Conservation (phyloP, 2,797 vertebrate species). For the Epinephelus coioides region DNA sequence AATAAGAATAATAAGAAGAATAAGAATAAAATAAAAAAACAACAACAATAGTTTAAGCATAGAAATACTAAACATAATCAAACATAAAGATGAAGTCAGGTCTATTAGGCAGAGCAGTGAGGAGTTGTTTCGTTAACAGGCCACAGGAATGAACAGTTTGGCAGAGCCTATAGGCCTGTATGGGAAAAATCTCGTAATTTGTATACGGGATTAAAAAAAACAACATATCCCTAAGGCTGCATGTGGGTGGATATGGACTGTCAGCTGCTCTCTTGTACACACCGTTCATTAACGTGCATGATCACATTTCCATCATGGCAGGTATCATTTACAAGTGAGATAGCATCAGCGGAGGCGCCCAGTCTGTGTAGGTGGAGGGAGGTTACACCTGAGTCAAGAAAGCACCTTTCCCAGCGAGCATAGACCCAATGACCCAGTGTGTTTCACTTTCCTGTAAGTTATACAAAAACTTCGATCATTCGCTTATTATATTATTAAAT, state of each 20-base stretch:
- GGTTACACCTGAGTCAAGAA: constrained; percentile 45
- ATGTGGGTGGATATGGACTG: constrained; percentile 46
- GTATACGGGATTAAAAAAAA: not conserved
- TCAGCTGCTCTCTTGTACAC: constrained; percentile 51
- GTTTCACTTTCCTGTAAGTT: not conserved
- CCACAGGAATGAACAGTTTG: constrained; percentile 41
- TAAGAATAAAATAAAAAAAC: too few species aligned
- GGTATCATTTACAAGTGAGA: constrained; percentile 73
- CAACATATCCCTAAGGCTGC: constrained; percentile 13
- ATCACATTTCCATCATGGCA: constrained; percentile 63
- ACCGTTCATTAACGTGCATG: constrained; percentile 47
- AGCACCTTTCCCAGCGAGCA: constrained; percentile 11
- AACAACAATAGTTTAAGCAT: too few species aligned
- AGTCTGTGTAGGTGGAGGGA: constrained; percentile 24
- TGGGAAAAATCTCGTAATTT: constrained; percentile 29
- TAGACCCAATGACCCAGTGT: constrained; percentile 4
- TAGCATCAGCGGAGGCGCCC: constrained; percentile 83
- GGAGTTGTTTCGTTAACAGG: constrained; percentile 25
- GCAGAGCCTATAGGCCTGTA: constrained; percentile 25
- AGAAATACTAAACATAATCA: too few species aligned
- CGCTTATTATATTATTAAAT: not conserved
- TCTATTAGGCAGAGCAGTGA: constrained; percentile 14
- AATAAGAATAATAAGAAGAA: not conserved
- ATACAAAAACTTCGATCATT: not conserved
- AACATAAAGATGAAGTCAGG: not conserved